Percentiles rank a stretch among this genome's conserved stretches.
Evolutionary conservation across 1,140 invertebrate species (phyloP).

Genomic region (Aplysia californica): DNA sequence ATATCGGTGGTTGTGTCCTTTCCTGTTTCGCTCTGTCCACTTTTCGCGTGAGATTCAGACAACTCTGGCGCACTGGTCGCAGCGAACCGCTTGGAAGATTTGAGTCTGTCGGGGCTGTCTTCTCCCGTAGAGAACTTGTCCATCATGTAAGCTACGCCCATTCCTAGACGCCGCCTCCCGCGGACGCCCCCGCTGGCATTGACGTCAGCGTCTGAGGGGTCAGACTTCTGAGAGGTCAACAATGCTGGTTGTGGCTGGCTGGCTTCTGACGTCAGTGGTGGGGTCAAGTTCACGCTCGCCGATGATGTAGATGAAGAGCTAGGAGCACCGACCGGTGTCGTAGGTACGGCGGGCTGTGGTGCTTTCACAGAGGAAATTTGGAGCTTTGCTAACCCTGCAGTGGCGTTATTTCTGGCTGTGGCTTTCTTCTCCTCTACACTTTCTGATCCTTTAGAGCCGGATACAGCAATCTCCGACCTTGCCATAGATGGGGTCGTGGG

Average conservation of each 20-base stretch:
- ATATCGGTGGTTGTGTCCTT: neutral
- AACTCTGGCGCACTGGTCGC: conserved; percentile 40
- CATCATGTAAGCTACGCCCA: conserved; percentile 46
- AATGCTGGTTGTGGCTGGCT: neutral
- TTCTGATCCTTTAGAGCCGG: no score
- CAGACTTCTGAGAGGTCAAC: neutral
- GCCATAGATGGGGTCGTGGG: neutral
- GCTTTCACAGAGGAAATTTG: neutral
- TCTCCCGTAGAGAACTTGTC: conserved; percentile 54
- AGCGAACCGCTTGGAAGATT: conserved; percentile 17
- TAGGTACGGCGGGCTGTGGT: neutral
- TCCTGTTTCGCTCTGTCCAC: neutral
- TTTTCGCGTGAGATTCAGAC: neutral
- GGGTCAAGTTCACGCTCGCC: neutral
- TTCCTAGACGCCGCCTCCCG: conserved; percentile 22
- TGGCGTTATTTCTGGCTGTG: no score
- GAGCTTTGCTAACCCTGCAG: no score
- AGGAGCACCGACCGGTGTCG: neutral
- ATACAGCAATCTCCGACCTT: no score
- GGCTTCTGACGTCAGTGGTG: neutral
- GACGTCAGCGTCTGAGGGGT: neutral
- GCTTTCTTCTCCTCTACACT: no score
- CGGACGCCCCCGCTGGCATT: neutral
- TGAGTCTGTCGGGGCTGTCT: conserved; percentile 35
- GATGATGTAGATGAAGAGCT: neutral